Conservation (phyloP, 2,113 vertebrate species). For the Psilopsiagon aymara region DNA sequence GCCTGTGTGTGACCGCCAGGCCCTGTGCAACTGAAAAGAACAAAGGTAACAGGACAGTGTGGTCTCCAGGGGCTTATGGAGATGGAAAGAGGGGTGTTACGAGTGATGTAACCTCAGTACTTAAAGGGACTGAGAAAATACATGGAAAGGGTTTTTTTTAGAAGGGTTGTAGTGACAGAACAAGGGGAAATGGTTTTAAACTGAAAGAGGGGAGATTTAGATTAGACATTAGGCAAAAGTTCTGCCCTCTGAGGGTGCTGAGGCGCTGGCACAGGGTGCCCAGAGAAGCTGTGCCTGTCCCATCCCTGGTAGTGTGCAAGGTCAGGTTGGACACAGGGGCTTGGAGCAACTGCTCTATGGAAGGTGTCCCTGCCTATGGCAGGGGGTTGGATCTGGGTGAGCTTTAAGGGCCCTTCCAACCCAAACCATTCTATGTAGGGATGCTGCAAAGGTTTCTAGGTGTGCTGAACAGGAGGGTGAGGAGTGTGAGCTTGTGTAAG, state of each 20-base stretch:
- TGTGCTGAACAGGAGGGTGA: too few relatives aligned
- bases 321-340: too few relatives aligned
- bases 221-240: background rate
- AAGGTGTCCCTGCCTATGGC: too few relatives aligned
- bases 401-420: too few relatives aligned
- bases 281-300: background rate
- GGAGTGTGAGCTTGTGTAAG: too few relatives aligned
- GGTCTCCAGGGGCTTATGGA: background rate
- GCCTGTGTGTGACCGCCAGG: background rate
- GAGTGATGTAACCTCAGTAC: background rate
- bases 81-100: fast-evolving
- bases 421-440: too few relatives aligned
- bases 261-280: background rate
- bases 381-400: too few relatives aligned
- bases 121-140: background rate
- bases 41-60: fast-evolving
- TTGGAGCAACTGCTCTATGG: too few relatives aligned
- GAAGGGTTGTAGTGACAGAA: background rate
- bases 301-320: too few relatives aligned
- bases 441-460: too few relatives aligned
- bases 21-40: background rate
- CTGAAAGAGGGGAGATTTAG: background rate
- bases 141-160: background rate
- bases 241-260: background rate
- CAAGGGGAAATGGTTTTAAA: background rate